Evolutionary conservation across 2,113 vertebrate genomes (phyloP).

Genomic region (Pelodiscus sinensis): DNA sequence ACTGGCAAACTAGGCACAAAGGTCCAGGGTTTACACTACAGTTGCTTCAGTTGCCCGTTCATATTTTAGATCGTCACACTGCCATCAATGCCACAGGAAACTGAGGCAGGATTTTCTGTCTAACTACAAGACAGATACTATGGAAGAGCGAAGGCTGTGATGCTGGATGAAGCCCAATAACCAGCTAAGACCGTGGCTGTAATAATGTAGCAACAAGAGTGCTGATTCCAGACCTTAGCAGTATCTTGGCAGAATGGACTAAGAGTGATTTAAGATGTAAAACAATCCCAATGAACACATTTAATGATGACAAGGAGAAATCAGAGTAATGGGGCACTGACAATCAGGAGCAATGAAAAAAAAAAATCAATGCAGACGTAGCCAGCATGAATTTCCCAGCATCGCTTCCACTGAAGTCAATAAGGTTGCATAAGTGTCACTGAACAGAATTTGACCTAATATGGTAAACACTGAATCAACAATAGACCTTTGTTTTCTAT

Average conservation of each 20-base stretch:
- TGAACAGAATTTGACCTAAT: neutral
- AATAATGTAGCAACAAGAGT: neutral
- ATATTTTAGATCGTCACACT: neutral
- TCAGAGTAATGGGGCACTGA: neutral
- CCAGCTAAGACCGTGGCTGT: neutral
- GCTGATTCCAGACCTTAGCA: neutral
- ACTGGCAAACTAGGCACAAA: neutral
- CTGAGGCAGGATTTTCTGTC: neutral
- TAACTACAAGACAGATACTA: neutral
- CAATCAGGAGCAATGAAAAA: neutral
- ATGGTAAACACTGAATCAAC: neutral
- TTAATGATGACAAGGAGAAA: neutral
- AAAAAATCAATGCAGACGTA: neutral
- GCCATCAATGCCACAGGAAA: neutral
- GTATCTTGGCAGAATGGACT: neutral
- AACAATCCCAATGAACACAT: fast-evolving
- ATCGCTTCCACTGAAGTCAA: neutral
- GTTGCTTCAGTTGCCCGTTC: neutral
- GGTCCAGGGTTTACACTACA: neutral
- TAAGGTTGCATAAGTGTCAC: neutral
- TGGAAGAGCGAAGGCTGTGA: neutral
- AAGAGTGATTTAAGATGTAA: neutral
- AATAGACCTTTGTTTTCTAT: constrained; percentile 34
- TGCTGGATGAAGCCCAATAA: neutral
- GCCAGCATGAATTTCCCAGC: neutral